These are phyloP conservation scores for Sesamia nonagrioides DNA, from an alignment of 1,140 invertebrate genomes.

Conservation along the genomic window DNA sequence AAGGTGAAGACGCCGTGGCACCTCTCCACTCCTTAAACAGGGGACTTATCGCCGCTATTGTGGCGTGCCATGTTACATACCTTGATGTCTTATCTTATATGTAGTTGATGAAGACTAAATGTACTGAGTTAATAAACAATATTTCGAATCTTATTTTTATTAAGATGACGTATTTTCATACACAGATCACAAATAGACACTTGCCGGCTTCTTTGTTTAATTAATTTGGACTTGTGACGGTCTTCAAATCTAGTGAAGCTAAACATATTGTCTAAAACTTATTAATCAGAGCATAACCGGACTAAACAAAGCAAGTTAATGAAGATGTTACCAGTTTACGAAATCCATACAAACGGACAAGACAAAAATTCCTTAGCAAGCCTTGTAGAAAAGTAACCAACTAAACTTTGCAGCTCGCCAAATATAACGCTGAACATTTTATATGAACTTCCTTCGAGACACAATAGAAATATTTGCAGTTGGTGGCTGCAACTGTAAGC, in stretches of 20 bases:
- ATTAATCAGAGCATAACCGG: constrained; percentile 25
- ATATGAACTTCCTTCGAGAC: neutral
- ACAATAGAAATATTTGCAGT: neutral
- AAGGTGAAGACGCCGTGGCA: too few species aligned
- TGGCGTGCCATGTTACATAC: too few species aligned
- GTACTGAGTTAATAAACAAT: too few species aligned
- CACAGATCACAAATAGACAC: too few species aligned
- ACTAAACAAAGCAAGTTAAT: constrained; percentile 4
- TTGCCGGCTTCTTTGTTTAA: neutral
- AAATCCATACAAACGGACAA: constrained; percentile 11
- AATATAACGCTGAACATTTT: neutral
- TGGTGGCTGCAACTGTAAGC: constrained; percentile 5
- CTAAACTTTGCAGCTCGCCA: neutral
- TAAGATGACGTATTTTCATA: too few species aligned
- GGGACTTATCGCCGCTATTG: too few species aligned
- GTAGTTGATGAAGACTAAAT: too few species aligned
- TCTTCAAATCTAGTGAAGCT: neutral
- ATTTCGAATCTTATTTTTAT: too few species aligned
- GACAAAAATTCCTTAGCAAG: constrained; percentile 30
- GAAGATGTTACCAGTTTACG: neutral
- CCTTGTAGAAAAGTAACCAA: constrained; percentile 3
- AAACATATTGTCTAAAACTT: neutral
- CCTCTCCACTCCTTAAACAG: too few species aligned
- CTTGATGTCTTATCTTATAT: too few species aligned
- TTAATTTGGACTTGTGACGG: neutral